Percentiles rank a stretch among this genome's conserved stretches.
phyloP scores from a whole-genome alignment of 1,140 invertebrate genomes.

The Lanistes nyassanus region DNA sequence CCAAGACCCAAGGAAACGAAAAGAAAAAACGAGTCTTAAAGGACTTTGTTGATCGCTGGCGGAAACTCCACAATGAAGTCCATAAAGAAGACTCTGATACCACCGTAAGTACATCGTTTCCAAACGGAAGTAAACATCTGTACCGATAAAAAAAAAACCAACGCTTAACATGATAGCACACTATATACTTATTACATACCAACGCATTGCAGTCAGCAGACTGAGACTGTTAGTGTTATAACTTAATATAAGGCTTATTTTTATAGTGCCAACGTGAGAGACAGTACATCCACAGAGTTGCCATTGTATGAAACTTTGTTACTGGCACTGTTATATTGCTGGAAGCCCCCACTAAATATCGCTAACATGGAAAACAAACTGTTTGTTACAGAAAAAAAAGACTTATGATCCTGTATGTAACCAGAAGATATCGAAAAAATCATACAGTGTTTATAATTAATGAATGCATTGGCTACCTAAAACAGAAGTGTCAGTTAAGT shows the following conservation, averaged over 20 bases:
- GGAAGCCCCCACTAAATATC: too few species aligned
- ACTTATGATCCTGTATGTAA: too few species aligned
- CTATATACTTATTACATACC: too few species aligned
- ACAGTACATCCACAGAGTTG: too few species aligned
- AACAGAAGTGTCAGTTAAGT: background rate
- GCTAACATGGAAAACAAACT: too few species aligned
- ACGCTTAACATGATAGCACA: background rate
- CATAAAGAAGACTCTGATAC: slow-evolving; percentile 55
- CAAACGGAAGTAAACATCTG: background rate
- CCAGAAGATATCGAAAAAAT: background rate
- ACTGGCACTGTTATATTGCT: too few species aligned
- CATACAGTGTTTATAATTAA: background rate
- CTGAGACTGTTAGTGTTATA: too few species aligned
- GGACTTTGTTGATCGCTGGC: slow-evolving; percentile 71
- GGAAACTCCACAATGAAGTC: slow-evolving; percentile 62
- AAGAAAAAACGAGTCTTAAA: slow-evolving; percentile 69
- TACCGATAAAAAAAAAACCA: background rate
- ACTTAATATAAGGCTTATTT: too few species aligned
- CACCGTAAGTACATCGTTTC: slow-evolving; percentile 48
- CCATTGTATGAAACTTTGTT: too few species aligned
- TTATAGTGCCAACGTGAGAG: too few species aligned
- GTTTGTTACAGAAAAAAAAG: too few species aligned
- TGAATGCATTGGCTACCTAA: background rate
- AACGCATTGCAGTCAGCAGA: too few species aligned
- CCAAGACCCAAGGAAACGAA: slow-evolving; percentile 64